Conservation (phyloP, 2,113 vertebrate species). For the Rhinoptilus africanus region DNA sequence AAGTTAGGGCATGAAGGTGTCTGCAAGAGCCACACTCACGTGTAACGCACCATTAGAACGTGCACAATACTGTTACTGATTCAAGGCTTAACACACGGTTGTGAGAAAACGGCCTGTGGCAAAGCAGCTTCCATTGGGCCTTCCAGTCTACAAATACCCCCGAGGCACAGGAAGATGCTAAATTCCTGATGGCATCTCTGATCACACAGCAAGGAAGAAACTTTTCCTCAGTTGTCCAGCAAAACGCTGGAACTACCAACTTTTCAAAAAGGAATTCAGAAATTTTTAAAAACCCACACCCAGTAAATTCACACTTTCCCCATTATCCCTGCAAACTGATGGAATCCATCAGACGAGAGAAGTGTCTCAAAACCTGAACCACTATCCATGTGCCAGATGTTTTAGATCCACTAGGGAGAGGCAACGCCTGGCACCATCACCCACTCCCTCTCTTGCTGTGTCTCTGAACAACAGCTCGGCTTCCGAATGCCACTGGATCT, state of each 20-base stretch:
- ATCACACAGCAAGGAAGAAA: not conserved
- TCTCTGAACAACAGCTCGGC: rapidly evolving
- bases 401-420: rapidly evolving
- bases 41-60: not conserved
- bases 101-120: not conserved
- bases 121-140: not conserved
- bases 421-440: not conserved
- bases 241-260: not conserved
- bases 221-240: not conserved
- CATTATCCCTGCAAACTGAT: not conserved
- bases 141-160: not conserved
- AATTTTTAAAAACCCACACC: not conserved
- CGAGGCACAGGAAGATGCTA: too few species aligned
- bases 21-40: not conserved
- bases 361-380: not conserved
- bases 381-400: rapidly evolving
- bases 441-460: rapidly evolving
- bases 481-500: not conserved
- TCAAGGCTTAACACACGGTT: not conserved
- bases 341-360: not conserved
- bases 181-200: not conserved
- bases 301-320: not conserved
- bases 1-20: not conserved
- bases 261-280: not conserved
- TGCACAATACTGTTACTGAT: not conserved